Evolutionary conservation across 2,888 invertebrate species (phyloP).

Genomic region (Drosophila peninsularis): DNA sequence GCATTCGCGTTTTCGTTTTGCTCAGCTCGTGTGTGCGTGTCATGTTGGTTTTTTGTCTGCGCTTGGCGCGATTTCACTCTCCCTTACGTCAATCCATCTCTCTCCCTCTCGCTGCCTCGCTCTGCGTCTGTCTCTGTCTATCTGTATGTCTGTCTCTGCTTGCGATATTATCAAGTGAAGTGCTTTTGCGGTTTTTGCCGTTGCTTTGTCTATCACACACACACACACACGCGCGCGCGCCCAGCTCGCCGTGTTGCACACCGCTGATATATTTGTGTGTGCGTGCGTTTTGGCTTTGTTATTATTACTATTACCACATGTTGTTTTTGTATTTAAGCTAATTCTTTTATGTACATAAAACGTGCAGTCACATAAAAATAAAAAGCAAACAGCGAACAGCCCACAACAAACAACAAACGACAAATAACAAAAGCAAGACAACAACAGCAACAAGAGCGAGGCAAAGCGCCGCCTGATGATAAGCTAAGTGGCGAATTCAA

Average conservation of each 20-base stretch:
- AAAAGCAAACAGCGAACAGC: constrained; percentile 68
- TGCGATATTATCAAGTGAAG: constrained; percentile 78
- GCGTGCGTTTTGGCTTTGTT: constrained; percentile 74
- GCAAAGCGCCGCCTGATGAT: constrained; percentile 52
- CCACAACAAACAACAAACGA: constrained; percentile 51
- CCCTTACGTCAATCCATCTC: neutral
- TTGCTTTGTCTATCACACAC: constrained; percentile 64
- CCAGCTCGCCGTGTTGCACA: neutral
- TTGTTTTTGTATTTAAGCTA: constrained; percentile 80
- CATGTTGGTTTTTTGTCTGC: constrained; percentile 56
- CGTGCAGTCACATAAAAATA: constrained; percentile 77
- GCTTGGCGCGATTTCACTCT: constrained; percentile 33
- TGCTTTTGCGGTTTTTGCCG: constrained; percentile 71
- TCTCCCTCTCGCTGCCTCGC: neutral
- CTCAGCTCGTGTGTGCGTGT: constrained; percentile 44
- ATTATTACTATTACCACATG: constrained; percentile 78
- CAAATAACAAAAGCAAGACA: constrained; percentile 58
- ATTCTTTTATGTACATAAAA: constrained; percentile 78
- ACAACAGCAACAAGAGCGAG: constrained; percentile 25
- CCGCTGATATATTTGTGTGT: constrained; percentile 47
- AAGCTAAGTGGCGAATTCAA: constrained; percentile 79
- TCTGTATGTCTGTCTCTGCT: constrained; percentile 3
- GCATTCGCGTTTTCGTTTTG: constrained; percentile 52
- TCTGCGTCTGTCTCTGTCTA: neutral
- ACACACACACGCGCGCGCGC: constrained; percentile 3